Evolutionary conservation across 2,113 vertebrate species (phyloP).

Genomic region (Takifugu bimaculatus): DNA sequence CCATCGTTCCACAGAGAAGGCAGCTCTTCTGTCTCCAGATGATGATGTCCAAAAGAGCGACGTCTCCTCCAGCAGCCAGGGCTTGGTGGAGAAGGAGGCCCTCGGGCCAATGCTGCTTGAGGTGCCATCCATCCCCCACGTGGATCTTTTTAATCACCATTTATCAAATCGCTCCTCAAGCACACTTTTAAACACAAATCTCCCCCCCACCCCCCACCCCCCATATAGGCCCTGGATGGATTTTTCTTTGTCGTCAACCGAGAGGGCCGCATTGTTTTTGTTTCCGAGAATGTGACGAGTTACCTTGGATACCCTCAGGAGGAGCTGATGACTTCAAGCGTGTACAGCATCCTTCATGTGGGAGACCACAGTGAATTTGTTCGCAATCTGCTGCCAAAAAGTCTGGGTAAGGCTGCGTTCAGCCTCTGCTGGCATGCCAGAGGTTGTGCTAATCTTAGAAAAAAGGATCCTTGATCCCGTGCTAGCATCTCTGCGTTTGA

Average conservation of each 20-base stretch:
- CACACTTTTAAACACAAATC: background rate
- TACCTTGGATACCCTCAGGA: conserved; percentile 93
- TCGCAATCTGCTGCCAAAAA: conserved; percentile 89
- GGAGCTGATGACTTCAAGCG: conserved; percentile 93
- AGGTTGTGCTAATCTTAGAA: too few relatives aligned
- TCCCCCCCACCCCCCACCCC: background rate
- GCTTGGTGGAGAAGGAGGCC: conserved; percentile 90
- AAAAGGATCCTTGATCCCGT: background rate
- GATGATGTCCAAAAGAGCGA: conserved; percentile 94
- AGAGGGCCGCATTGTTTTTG: conserved; percentile 91
- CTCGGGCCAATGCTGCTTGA: conserved; percentile 73
- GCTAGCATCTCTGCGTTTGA: background rate
- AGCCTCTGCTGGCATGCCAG: background rate
- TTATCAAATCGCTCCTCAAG: background rate
- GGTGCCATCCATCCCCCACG: conserved; percentile 29
- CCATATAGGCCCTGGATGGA: conserved; percentile 83
- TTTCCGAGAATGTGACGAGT: conserved; percentile 89
- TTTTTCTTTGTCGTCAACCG: conserved; percentile 96
- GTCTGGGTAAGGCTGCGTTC: conserved; percentile 77
- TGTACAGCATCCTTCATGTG: conserved; percentile 95
- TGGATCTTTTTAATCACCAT: background rate
- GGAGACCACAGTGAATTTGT: conserved; percentile 95
- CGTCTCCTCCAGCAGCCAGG: conserved; percentile 93
- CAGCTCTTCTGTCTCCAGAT: conserved; percentile 73
- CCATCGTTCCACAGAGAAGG: conserved; percentile 75